phyloP scores from a whole-genome alignment of 2,113 vertebrate genomes.

The Bathybates hornii region DNA sequence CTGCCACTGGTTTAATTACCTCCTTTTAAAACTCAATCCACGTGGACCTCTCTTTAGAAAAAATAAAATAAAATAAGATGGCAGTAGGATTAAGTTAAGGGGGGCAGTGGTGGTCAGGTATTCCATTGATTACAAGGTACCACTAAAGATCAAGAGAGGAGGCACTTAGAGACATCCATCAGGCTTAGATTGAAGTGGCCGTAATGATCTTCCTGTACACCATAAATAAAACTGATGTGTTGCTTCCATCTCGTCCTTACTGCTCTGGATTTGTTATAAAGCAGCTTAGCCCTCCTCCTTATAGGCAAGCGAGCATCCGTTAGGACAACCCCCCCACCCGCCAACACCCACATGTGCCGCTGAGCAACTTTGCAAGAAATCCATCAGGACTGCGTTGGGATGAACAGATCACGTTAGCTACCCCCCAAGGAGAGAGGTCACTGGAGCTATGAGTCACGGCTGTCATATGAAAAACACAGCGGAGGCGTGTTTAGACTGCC shows the following conservation, averaged over 20 bases:
- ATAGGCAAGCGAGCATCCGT: neutral
- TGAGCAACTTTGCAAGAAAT: constrained; percentile 38
- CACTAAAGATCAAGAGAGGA: constrained; percentile 69
- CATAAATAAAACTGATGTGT: constrained; percentile 72
- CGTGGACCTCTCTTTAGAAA: constrained; percentile 53
- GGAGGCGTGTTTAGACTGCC: constrained; percentile 24
- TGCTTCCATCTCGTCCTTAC: constrained; percentile 37
- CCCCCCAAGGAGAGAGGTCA: constrained; percentile 21
- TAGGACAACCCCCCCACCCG: neutral
- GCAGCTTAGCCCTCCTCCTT: neutral
- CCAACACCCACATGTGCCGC: constrained; percentile 5
- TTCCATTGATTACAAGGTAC: constrained; percentile 70
- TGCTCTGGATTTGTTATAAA: constrained; percentile 18
- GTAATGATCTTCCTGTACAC: constrained; percentile 69
- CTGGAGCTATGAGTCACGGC: constrained; percentile 25
- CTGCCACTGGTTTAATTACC: constrained; percentile 77
- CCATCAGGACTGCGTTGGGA: constrained; percentile 33
- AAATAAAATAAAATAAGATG: constrained; percentile 50
- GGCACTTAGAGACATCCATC: constrained; percentile 68
- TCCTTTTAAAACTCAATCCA: constrained; percentile 75
- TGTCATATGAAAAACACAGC: constrained; percentile 31
- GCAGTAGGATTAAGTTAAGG: constrained; percentile 56
- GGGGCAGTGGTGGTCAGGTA: constrained; percentile 58
- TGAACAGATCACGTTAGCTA: constrained; percentile 38
- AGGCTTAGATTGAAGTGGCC: constrained; percentile 59